These are phyloP conservation scores for Eupithecia dodoneata DNA, from an alignment of 2,888 invertebrate genomes.

Conservation along the genomic window DNA sequence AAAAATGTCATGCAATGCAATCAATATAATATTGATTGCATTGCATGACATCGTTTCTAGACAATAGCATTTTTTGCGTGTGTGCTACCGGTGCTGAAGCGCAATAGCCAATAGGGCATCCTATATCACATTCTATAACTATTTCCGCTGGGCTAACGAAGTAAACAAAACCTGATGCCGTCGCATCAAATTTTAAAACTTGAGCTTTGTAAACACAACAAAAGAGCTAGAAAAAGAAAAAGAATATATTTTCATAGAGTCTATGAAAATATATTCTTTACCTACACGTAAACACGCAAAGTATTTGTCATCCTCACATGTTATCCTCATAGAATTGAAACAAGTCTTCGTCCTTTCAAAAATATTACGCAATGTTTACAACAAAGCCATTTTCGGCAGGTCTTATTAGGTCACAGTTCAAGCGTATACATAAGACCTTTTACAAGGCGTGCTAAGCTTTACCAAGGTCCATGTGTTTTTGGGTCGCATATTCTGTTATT, in stretches of 20 bases:
- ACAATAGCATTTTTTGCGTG: not conserved
- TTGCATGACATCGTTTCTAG: not conserved
- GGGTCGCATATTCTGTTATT: not conserved
- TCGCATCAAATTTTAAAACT: not conserved
- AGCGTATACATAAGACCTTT: constrained; percentile 18
- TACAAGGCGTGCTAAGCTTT: constrained; percentile 11
- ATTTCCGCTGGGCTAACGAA: not conserved
- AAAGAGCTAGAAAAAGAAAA: not conserved
- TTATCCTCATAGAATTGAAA: not conserved
- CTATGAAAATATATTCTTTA: not conserved
- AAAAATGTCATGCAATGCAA: no score
- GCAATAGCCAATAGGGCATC: not conserved
- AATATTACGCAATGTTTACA: constrained; percentile 9
- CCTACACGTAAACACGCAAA: not conserved
- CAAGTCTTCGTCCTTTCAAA: constrained; percentile 3
- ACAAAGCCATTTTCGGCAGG: constrained; percentile 13
- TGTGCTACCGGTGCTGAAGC: not conserved
- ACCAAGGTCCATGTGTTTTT: constrained; percentile 1
- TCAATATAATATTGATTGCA: not conserved
- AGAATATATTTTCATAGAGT: no score
- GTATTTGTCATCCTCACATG: not conserved
- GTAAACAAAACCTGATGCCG: not conserved
- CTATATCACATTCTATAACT: not conserved
- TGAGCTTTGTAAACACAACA: not conserved
- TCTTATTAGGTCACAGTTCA: constrained; percentile 24